These are phyloP conservation scores for Chrysogorgia sp. DNA, from an alignment of 92 coral and sea anemone genomes.

Conservation along the genomic window DNA sequence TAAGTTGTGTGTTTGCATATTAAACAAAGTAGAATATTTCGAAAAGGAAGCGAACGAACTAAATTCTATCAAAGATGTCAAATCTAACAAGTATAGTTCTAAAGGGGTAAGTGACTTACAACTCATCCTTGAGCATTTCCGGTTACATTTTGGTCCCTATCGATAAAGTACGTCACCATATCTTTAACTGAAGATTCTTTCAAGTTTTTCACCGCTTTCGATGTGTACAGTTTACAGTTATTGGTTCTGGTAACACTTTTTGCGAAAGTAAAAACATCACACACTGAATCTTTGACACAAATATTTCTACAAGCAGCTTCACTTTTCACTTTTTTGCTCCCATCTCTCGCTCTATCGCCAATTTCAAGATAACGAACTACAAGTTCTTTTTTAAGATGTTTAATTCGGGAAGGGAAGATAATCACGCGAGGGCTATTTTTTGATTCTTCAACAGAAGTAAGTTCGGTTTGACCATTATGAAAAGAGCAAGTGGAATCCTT, in stretches of 20 bases:
- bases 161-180: constrained; percentile 13
- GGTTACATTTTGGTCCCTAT: too few species aligned
- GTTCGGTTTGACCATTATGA: constrained; percentile 21
- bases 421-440: constrained; percentile 9
- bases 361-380: constrained; percentile 7
- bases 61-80: too few species aligned
- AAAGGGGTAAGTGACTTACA: too few species aligned
- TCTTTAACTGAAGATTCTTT: constrained; percentile 2
- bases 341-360: constrained; percentile 19
- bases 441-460: not conserved
- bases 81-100: too few species aligned
- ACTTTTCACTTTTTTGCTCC: constrained; percentile 4
- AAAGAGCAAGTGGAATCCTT: constrained; percentile 23
- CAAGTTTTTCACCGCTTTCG: constrained; percentile 1
- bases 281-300: constrained; percentile 16
- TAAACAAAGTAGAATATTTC: too few species aligned
- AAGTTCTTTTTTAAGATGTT: constrained; percentile 3
- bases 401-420: constrained; percentile 14
- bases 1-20: too few species aligned
- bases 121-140: too few species aligned
- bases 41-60: too few species aligned
- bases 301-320: constrained; percentile 1
- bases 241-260: constrained; percentile 14
- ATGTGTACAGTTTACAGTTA: constrained; percentile 7
- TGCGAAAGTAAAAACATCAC: constrained; percentile 12